These are phyloP conservation scores for Danio albolineatus DNA, from an alignment of 2,797 vertebrate genomes.

Conservation along the genomic window DNA sequence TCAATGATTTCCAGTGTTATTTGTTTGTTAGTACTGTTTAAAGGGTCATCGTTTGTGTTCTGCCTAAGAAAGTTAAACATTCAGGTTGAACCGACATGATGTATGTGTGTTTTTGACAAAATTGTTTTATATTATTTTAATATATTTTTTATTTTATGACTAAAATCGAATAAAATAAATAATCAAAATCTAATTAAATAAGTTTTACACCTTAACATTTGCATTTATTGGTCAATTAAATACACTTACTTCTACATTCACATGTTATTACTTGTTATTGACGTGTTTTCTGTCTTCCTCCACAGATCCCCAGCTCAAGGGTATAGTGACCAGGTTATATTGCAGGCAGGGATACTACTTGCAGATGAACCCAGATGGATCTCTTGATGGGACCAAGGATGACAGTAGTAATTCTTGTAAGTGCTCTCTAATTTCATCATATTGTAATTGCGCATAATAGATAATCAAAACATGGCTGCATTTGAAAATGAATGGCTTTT, in stretches of 20 bases:
- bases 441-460: background rate
- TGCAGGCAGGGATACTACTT: constrained; percentile 99
- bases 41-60: constrained; percentile 1
- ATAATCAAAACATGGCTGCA: background rate
- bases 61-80: background rate
- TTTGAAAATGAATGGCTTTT: background rate
- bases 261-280: background rate
- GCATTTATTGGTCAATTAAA: background rate
- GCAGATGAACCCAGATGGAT: constrained; percentile 99
- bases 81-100: background rate
- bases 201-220: background rate
- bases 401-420: constrained; percentile 99
- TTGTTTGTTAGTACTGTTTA: background rate
- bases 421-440: constrained; percentile 62
- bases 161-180: no score
- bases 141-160: no score
- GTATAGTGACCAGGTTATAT: constrained; percentile 99
- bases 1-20: background rate
- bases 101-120: no score
- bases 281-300: constrained; percentile 44
- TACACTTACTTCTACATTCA: background rate
- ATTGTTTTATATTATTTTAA: no score
- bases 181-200: no score
- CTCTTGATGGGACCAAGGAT: constrained; percentile 99
- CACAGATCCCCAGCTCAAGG: constrained; percentile 99